Percentiles rank a stretch among this genome's conserved stretches.
phyloP scores from a whole-genome alignment of 2,888 invertebrate genomes.

The Alloplasta piceator region DNA sequence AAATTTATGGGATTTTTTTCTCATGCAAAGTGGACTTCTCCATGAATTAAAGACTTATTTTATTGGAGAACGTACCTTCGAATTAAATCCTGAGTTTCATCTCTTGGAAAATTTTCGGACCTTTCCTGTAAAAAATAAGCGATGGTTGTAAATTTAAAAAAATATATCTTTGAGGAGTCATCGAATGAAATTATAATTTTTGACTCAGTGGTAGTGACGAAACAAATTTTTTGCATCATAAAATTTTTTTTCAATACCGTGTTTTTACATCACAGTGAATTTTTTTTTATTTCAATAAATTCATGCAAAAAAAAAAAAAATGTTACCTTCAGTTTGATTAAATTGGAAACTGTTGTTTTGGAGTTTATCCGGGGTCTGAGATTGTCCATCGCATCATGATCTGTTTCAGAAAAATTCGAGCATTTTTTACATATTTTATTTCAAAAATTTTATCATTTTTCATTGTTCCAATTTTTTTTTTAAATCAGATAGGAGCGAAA shows the following conservation, averaged over 20 bases:
- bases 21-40: no score
- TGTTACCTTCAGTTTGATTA: conserved; percentile 16
- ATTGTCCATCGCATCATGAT: not conserved
- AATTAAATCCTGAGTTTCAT: not conserved
- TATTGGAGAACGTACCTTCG: not conserved
- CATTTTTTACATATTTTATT: not conserved
- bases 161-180: not conserved
- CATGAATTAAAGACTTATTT: no score
- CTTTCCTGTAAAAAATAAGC: conserved; percentile 29
- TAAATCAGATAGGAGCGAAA: conserved; percentile 85
- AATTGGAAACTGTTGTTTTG: not conserved
- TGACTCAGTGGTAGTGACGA: conserved; percentile 81
- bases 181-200: not conserved
- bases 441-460: conserved; percentile 6
- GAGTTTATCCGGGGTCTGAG: not conserved
- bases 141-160: not conserved
- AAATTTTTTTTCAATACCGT: conserved; percentile 69
- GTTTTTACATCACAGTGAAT: conserved; percentile 71
- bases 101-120: not conserved
- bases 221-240: conserved; percentile 73
- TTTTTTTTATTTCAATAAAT: not conserved
- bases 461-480: not conserved
- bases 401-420: conserved; percentile 13
- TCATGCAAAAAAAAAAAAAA: conserved; percentile 13
- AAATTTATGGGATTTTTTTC: not conserved